Percentiles rank a stretch among this genome's conserved stretches.
Evolutionary conservation across 2,888 invertebrate genomes (phyloP).

Genomic region (Pediacus dermestoides): DNA sequence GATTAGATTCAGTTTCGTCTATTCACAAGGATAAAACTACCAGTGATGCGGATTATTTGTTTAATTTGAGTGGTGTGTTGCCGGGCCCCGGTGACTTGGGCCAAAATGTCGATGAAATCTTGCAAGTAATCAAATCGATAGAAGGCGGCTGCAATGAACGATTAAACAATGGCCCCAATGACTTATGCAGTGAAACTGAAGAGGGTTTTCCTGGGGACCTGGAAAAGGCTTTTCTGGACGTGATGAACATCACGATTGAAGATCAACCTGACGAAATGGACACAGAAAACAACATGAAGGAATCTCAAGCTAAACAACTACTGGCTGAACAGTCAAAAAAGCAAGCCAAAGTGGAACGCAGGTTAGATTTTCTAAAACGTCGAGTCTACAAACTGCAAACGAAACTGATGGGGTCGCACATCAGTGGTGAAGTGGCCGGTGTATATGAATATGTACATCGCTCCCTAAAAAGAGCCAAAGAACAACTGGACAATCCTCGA

Average conservation of each 20-base stretch:
- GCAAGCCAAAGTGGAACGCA: conserved; percentile 64
- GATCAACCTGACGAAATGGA: conserved; percentile 48
- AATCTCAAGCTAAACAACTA: conserved; percentile 52
- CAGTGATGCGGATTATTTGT: conserved; percentile 63
- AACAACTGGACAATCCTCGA: conserved; percentile 12
- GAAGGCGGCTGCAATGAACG: conserved; percentile 56
- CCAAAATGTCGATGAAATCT: conserved; percentile 59
- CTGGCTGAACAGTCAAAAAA: conserved; percentile 52
- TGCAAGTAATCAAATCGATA: conserved; percentile 74
- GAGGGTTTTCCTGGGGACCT: conserved; percentile 21
- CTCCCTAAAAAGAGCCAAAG: conserved; percentile 39
- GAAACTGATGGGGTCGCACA: conserved; percentile 70
- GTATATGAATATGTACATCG: conserved; percentile 73
- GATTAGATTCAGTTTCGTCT: conserved; percentile 52
- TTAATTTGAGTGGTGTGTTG: conserved; percentile 51
- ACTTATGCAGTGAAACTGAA: conserved; percentile 36
- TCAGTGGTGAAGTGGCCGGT: conserved; percentile 73
- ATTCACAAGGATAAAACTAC: conserved; percentile 36
- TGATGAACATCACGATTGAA: conserved; percentile 53
- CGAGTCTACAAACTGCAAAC: conserved; percentile 75
- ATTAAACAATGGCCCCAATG: conserved; percentile 35
- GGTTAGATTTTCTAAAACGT: conserved; percentile 68
- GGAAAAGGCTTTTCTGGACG: conserved; percentile 49
- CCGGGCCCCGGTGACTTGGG: conserved; percentile 55
- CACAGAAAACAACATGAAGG: conserved; percentile 45